Percentiles rank a stretch among this genome's conserved stretches.
Conservation (phyloP, 2,888 invertebrate species). For the Oasisia sp. region DNA sequence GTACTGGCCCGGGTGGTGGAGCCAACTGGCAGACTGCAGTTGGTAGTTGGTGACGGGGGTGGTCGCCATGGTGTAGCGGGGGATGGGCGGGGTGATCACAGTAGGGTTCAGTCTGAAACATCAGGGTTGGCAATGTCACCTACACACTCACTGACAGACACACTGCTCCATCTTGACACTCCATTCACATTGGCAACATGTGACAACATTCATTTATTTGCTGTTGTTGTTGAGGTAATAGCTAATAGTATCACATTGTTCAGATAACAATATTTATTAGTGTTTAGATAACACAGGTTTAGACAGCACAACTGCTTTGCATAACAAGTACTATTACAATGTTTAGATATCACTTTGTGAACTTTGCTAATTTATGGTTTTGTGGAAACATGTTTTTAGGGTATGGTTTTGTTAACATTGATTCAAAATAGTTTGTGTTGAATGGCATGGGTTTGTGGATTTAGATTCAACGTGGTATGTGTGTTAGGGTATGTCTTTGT, state of each 20-base stretch:
- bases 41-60: background rate
- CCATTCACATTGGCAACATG: too few species aligned
- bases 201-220: too few species aligned
- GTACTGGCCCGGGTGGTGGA: background rate
- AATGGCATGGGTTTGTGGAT: too few species aligned
- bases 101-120: background rate
- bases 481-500: too few species aligned
- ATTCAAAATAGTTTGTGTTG: conserved; percentile 72
- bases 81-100: background rate
- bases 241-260: too few species aligned
- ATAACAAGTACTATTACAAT: too few species aligned
- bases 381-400: conserved; percentile 80
- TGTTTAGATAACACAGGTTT: too few species aligned
- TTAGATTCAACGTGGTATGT: too few species aligned
- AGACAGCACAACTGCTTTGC: too few species aligned
- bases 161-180: too few species aligned
- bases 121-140: background rate
- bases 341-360: conserved; percentile 75
- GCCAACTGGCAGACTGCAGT: background rate
- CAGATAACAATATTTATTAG: too few species aligned
- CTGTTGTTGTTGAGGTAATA: too few species aligned
- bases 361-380: conserved; percentile 99
- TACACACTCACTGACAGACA: background rate
- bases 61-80: background rate
- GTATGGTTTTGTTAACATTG: conserved; percentile 99